Evolutionary conservation across 2,888 invertebrate genomes (phyloP), one percentile per base, ranked within the genome.

Genomic region (Chalcis sispes): DNA sequence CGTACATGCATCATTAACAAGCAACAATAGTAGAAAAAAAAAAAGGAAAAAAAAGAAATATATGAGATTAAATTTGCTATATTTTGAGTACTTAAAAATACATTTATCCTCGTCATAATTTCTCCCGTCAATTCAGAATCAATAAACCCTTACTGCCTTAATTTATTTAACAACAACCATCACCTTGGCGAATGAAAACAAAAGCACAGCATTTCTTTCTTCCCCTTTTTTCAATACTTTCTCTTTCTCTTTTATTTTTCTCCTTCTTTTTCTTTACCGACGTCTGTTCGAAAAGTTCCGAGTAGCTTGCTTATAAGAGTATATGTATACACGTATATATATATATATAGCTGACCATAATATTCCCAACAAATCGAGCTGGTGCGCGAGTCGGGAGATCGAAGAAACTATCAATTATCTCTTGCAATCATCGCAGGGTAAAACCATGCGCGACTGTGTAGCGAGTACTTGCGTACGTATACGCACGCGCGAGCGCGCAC

Each of bases 331-430:
- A 40, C 8, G 27, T 8, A 40, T 18, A 42, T 50, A 50, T 50
- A 50, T 50, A 20, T 50, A 50, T 50, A 50, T 50, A 50, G 2
- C 7, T 5, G 29, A 20, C 40, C n/a, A 65, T 32, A 29, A 32
- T 64, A 62, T n/a, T n/a, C n/a, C 61, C 2, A 10, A 66, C 66
- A 52, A 42, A 52, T 66, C 40, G 54, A 46, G 2, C 20, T 64
- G 13, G n/a, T n/a, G 23, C 62, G n/a, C 62, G 8, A 1, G 7
- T 29, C 10, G 46, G 36, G 61, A 52, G 64, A 72, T 62, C 75
- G 66, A 71, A 65, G 72, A 67, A 77, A 77, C 72, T 72, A 72
- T 72, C 72, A 72, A 72, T 72, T 70, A 77, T 77, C 73, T 65
- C 52, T 46, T 18, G 72, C 72, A 72, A 72, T 72, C 67, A 67